Base-by-base conservation (phyloP, 2,888 invertebrate genomes). In the Malthinus seriepunctatus region DNA sequence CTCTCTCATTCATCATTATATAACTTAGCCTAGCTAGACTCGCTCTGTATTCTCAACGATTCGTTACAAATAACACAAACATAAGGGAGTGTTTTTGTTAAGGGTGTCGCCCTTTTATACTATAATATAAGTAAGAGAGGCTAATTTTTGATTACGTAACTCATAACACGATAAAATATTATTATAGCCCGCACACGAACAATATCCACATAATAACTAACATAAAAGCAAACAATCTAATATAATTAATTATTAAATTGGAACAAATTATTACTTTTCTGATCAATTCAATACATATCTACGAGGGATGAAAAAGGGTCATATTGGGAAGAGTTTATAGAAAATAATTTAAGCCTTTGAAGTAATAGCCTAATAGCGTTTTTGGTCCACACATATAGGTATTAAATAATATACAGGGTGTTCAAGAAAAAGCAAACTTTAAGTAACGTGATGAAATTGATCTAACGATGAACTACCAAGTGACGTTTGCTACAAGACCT, bases 11-110 rank as follows among this genome's bases (percentile, higher is more conserved):
- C 75, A 75, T 75, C 73, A 73, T 59, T 51, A 55, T 23, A 23
- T 23, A 23, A 23, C 23, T 23, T 23, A 23, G 23, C 5, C 23
- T 23, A 23, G 23, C 23, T 23, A 23, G 23, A 5, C 23, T 48
- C 55, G n/a, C n/a, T 63, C 66, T 73, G 74, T 74, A 76, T 75
- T 73, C 74, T 72, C 74, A 75, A 74, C 75, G 74, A 76, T 76
- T 77, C 76, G 75, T 75, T 76, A 75, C 76, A 75, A 76, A 76
- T 75, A 76, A 73, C 73, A 72, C 73, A 74, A 76, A 76, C 73
- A 75, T 63, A 44, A 61, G 55, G 51, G 62, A 54, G 55, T 42
- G 67, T 65, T 66, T 60, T 65, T 62, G 48, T 51, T 63, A 64
- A 70, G 75, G 73, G 75, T 72, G 74, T 72, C 70, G 70, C 69